A percentile compares a stretch with the other conserved stretches of the same genome.
Evolutionary conservation across 2,797 vertebrate genomes (phyloP).

Genomic region (Pagetopsis macropterus): DNA sequence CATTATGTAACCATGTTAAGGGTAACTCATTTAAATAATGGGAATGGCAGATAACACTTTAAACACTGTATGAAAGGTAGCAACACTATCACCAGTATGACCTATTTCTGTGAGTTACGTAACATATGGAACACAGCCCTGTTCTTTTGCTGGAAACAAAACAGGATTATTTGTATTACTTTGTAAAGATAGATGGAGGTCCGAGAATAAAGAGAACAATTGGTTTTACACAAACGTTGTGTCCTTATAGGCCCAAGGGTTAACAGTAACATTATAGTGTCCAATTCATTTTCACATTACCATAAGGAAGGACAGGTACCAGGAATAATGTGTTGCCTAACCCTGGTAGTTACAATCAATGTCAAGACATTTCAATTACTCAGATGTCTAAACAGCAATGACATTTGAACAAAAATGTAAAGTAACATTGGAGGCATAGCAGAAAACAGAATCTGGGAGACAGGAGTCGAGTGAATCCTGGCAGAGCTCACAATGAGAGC

Average conservation of each 20-base stretch:
- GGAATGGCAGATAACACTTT: not conserved
- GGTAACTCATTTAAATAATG: not conserved
- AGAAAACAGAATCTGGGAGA: not conserved
- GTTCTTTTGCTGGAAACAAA: slow-evolving; percentile 25
- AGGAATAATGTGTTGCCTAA: not conserved
- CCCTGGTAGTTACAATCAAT: not conserved
- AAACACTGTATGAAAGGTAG: slow-evolving; percentile 2
- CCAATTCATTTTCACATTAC: not conserved
- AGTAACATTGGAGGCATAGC: not conserved
- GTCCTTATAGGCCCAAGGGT: not conserved
- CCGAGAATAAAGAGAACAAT: not conserved
- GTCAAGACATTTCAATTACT: not conserved
- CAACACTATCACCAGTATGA: slow-evolving; percentile 22
- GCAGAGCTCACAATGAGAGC: not conserved
- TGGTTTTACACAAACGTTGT: not conserved
- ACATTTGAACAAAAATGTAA: not conserved
- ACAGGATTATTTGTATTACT: not conserved
- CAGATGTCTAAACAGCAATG: not conserved
- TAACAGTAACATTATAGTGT: not conserved
- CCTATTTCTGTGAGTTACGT: slow-evolving; percentile 58
- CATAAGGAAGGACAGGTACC: not conserved
- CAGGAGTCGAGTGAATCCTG: not conserved
- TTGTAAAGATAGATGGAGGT: slow-evolving; percentile 32
- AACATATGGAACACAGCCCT: slow-evolving; percentile 47
- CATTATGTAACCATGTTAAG: not conserved